These are phyloP conservation scores for Cisticola juncidis DNA, from an alignment of 2,113 vertebrate species.

Conservation along the genomic window DNA sequence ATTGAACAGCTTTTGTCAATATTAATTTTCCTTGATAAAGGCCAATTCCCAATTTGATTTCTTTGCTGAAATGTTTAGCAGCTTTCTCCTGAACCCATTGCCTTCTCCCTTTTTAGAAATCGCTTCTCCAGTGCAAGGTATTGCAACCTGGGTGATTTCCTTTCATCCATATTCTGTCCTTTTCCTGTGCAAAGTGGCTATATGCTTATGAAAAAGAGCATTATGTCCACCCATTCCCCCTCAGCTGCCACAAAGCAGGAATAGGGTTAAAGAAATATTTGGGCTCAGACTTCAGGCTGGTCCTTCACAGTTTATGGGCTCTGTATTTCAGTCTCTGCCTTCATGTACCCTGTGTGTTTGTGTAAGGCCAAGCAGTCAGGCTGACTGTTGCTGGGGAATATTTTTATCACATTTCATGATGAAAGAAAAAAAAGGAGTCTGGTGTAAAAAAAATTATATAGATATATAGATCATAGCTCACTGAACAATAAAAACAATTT, in stretches of 20 bases:
- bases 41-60: slow-evolving; percentile 17
- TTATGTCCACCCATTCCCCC: background rate
- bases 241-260: background rate
- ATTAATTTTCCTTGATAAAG: slow-evolving; percentile 46
- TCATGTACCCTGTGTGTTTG: background rate
- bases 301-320: background rate
- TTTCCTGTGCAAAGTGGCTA: background rate
- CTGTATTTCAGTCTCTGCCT: background rate
- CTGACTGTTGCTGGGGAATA: background rate
- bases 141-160: background rate
- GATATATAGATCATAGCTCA: background rate
- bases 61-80: slow-evolving; percentile 10
- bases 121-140: background rate
- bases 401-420: background rate
- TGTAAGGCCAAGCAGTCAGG: background rate
- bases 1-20: slow-evolving; percentile 44
- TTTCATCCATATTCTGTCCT: background rate
- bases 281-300: rapidly evolving
- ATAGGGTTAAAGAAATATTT: background rate
- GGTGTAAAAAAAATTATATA: background rate
- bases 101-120: background rate
- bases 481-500: background rate
- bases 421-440: background rate
- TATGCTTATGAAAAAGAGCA: background rate
- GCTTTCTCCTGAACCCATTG: background rate